Evolutionary conservation across 2,888 invertebrate genomes (phyloP), one percentile per base, ranked within the genome.

Genomic region (Luperina nickerlii): DNA sequence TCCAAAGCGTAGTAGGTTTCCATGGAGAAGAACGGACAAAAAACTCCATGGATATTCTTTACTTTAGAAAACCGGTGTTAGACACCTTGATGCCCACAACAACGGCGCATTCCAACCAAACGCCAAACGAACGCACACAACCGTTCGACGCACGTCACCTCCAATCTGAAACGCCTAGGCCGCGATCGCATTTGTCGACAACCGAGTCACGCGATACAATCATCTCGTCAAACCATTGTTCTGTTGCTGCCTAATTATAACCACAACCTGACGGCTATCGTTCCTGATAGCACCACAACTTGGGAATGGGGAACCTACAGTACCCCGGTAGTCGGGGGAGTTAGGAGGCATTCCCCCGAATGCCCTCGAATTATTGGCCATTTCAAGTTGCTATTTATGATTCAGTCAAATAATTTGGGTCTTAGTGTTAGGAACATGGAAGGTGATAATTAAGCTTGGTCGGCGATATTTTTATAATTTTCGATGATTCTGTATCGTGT

Each of bases 161-260:
- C 15, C 4, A 48, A 71, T 76, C 79, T 86, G 86, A 63, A 81
- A 66, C 62, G 6, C 74, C 86, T 72, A 70, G 54, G 9, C n/a
- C 6, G 45, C 24, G 77, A 70, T 79, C 79, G 81, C 78, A 81
- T 78, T 85, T 75, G 82, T 69, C 80, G 77, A 69, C 65, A 24
- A 60, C 32, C 24, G 42, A 48, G 93, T 92, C 93, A 93, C 93
- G 93, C 93, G 90, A 94, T 92, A 79, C 90, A 73, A 78, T 93
- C 92, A 93, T 94, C 93, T 93, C 87, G 88, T 89, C 80, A 79
- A 13, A 63, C 82, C 80, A 87, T 90, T 90, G 88, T 90, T 89
- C 90, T 87, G 87, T 42, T 60, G 71, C 83, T 75, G 88, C 83
- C 88, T 93, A 93, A 93, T 93, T 93, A 93, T 89, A 76, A 88